Base-by-base conservation (phyloP, 2,888 invertebrate species). In the Thymelicus sylvestris region DNA sequence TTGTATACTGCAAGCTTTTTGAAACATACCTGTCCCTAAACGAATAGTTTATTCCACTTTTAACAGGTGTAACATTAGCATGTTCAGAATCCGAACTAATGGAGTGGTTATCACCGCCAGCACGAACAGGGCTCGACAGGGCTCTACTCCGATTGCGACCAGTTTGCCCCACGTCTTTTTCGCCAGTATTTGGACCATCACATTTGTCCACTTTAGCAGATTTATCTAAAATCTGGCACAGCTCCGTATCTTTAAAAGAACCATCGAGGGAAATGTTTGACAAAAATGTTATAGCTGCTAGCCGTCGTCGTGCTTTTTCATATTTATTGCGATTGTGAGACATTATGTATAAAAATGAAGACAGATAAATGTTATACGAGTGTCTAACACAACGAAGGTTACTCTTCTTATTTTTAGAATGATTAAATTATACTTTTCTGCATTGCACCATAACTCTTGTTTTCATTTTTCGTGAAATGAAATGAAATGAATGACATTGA, bases 181-280 rank as follows among this genome's bases (percentile, higher is more conserved):
- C 88, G 73, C 85, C 89, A 73, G 86, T 86, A 72, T 85, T 77
- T 71, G 79, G 77, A 24, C 77, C 66, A 77, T 88, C 84, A 72
- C 78, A 79, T 80, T 82, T 86, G 75, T 90, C 90, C 77, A 75
- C 78, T 74, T 82, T 86, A 19, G 78, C 74, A 48, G 81, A 73
- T 74, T 86, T 78, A 77, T 86, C 86, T 50, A 80, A 77, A 75
- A 85, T 76, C 73, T 87, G 85, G 69, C 82, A 79, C 72, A 88
- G 74, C 76, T 88, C 95, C 73, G 96, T 96, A 86, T 97, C 96
- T 85, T 95, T 95, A 89, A 97, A 96, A 80, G 96, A 97, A 77
- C 98, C 98, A 94, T 98, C 98, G 75, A 99, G 95, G 75, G 98
- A 98, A 86, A 99, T 99, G 93, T 98, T 99, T 68, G 98, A 97